Base-by-base conservation (phyloP, 2,888 invertebrate species). In the Lepidocyrtinus sp. region DNA sequence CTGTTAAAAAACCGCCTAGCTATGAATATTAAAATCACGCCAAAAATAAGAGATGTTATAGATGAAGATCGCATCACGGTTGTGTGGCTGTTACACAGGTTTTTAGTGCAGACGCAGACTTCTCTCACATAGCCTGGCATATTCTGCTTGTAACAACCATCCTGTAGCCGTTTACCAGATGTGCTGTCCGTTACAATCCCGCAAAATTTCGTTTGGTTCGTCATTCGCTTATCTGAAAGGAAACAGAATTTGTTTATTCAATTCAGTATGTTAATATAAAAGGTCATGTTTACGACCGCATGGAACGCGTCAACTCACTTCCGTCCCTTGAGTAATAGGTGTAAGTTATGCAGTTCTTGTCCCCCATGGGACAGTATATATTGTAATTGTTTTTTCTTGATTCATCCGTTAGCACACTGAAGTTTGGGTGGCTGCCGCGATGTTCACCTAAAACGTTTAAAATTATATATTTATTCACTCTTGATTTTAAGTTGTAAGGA, bases 131-230 rank as follows among this genome's bases (percentile, higher is more conserved):
- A 55, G 2, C 82, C 78, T 0, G 26, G 69, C 59, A 71, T 62
- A 1, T 71, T 75, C 17, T 82, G 25, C 0, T 21, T 7, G 36
- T 71, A 67, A 21, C 82, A 82, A 0, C 82, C 82, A 0, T 50
- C 62, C 1, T 21, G 17, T 1, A 75, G 61, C 9, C 63, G 64
- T 0, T 61, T 19, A 0, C 67, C 68, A 9, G 46, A 22, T 15
- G 59, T 71, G 1, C 21, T 12, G n/a, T 79, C 50, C 3, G 82
- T 75, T 1, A 82, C 75, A 0, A 71, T 15, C 1, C 82, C 82
- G n/a, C 82, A 82, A 46, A 82, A 82, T 45, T 62, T 74, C 1
- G 82, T 82, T 62, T 71, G 67, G 46, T 82, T 82, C 19, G 36
- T 15, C 15, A 74, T 27, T 27, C 15, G n/a, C 1, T 73, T 55